Percentiles rank a stretch among this genome's conserved stretches.
Evolutionary conservation across 1,140 invertebrate species (phyloP).

Genomic region (Aphis craccivora): DNA sequence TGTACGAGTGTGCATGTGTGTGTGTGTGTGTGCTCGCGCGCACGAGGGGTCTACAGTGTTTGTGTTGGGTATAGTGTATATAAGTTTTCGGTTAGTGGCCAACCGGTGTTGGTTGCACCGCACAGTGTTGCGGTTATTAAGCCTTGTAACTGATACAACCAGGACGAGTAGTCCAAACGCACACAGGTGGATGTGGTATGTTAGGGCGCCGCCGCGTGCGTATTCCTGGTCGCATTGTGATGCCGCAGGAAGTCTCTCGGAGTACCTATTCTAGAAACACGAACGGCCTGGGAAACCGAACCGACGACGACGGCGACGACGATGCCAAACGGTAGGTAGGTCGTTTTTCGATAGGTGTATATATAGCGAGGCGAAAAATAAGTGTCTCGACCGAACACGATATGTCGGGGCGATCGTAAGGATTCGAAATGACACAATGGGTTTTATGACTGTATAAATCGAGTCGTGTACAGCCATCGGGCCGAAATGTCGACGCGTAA

Average conservation of each 20-base stretch:
- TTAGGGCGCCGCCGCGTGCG: not conserved
- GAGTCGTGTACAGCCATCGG: not conserved
- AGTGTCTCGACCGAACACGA: conserved; percentile 18
- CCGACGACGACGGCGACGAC: not conserved
- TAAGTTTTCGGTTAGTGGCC: conserved; percentile 32
- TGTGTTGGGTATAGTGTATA: not conserved
- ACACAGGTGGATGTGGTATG: conserved; percentile 39
- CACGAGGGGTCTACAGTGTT: not conserved
- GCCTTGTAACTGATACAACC: conserved; percentile 36
- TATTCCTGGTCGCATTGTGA: conserved; percentile 3
- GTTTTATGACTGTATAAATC: conserved; percentile 40
- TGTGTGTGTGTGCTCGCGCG: too few relatives aligned
- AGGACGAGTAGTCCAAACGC: not conserved
- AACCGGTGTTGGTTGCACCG: conserved; percentile 29
- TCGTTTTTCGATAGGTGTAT: not conserved
- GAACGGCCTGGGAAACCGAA: conserved; percentile 55
- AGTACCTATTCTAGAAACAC: conserved; percentile 36
- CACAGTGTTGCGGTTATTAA: conserved; percentile 42
- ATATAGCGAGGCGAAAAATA: conserved; percentile 13
- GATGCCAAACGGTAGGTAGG: not conserved
- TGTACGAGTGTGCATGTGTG: too few relatives aligned
- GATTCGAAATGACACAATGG: conserved; percentile 44
- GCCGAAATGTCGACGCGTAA: not conserved
- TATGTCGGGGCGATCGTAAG: conserved; percentile 37
- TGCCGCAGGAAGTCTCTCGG: conserved; percentile 5